Evolutionary conservation across 2,113 vertebrate genomes (phyloP).

Genomic region (Pavo muticus): DNA sequence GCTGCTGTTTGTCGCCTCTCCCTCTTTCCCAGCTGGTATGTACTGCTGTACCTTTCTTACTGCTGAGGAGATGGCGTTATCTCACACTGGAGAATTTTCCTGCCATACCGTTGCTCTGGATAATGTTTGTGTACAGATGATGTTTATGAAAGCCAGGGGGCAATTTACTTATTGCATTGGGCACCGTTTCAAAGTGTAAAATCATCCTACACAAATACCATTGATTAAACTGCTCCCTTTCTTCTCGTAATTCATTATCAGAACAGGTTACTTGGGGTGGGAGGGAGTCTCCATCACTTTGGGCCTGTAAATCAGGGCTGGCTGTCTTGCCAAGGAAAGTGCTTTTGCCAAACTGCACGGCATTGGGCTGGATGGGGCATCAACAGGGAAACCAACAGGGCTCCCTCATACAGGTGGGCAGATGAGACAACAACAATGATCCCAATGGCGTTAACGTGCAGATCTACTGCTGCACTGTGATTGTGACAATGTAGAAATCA

Average conservation of each 20-base stretch:
- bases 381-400: background rate
- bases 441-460: background rate
- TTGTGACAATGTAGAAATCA: background rate
- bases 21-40: slow-evolving; percentile 52
- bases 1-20: slow-evolving; percentile 58
- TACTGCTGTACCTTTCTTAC: slow-evolving; percentile 61
- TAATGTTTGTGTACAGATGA: slow-evolving; percentile 73
- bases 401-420: rapidly evolving
- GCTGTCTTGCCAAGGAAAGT: background rate
- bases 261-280: background rate
- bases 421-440: background rate
- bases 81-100: slow-evolving; percentile 61
- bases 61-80: slow-evolving; percentile 67
- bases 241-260: slow-evolving; percentile 45
- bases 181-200: slow-evolving; percentile 51
- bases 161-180: slow-evolving; percentile 60
- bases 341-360: rapidly evolving
- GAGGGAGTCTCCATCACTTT: slow-evolving; percentile 4
- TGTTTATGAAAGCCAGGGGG: slow-evolving; percentile 71
- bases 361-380: background rate
- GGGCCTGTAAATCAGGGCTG: slow-evolving; percentile 21
- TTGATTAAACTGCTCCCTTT: slow-evolving; percentile 57
- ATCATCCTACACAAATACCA: slow-evolving; percentile 50
- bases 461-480: background rate
- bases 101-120: slow-evolving; percentile 44